phyloP scores from a whole-genome alignment of 1,140 invertebrate species.

The Camponotus floridanus region DNA sequence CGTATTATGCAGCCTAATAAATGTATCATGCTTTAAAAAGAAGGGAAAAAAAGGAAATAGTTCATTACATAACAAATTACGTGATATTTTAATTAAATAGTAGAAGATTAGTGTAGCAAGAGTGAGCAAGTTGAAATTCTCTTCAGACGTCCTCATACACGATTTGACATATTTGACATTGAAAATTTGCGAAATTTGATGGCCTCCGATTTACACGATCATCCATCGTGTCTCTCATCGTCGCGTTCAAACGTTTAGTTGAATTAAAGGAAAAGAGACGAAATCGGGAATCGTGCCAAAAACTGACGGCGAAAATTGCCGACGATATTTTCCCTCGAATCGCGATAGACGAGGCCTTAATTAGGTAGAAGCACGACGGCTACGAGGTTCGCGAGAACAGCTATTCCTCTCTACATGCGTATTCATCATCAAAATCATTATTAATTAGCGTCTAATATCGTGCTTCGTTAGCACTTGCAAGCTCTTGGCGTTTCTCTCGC shows the following conservation, averaged over 20 bases:
- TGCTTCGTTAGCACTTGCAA: conserved; percentile 67
- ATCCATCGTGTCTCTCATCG: conserved; percentile 14
- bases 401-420: background rate
- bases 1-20: conserved; percentile 17
- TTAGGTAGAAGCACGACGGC: conserved; percentile 52
- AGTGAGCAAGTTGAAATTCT: background rate
- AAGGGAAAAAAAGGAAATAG: background rate
- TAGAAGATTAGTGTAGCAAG: background rate
- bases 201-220: conserved; percentile 44
- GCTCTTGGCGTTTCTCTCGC: background rate
- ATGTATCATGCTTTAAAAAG: background rate
- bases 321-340: conserved; percentile 20
- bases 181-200: conserved; percentile 30
- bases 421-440: conserved; percentile 59
- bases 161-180: conserved; percentile 8
- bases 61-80: background rate
- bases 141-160: background rate
- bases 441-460: conserved; percentile 74
- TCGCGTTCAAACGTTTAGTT: background rate
- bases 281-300: conserved; percentile 46
- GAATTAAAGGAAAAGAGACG: conserved; percentile 4
- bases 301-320: conserved; percentile 19
- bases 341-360: conserved; percentile 48
- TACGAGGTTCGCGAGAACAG: background rate
- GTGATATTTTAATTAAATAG: background rate